These are phyloP conservation scores for Cybosia mesomella DNA, from an alignment of 2,888 invertebrate species.

Conservation along the genomic window DNA sequence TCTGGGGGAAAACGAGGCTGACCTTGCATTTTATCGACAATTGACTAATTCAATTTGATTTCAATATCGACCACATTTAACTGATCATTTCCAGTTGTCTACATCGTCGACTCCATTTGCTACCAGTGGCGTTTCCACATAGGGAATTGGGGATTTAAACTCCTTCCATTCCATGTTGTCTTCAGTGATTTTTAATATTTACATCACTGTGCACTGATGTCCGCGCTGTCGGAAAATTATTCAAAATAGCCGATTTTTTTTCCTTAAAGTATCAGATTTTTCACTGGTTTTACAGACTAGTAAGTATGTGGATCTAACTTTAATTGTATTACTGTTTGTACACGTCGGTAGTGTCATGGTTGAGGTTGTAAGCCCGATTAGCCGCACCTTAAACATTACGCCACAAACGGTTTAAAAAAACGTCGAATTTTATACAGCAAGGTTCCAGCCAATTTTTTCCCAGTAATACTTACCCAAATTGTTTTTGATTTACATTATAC, in stretches of 20 bases:
- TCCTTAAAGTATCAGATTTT: too few species aligned
- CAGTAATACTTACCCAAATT: constrained; percentile 45
- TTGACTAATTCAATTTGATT: background rate
- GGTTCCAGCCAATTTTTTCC: constrained; percentile 27
- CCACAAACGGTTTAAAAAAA: background rate
- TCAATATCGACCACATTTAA: background rate
- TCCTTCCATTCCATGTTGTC: too few species aligned
- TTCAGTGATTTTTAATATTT: background rate
- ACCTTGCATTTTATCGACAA: constrained; percentile 21
- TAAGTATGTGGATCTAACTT: too few species aligned
- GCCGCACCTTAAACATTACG: background rate
- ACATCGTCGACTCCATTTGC: background rate
- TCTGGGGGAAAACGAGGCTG: constrained; percentile 36
- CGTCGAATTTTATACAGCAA: constrained; percentile 24
- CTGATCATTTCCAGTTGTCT: background rate
- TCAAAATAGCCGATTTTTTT: background rate
- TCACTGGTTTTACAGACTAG: too few species aligned
- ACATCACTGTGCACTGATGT: background rate
- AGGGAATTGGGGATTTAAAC: background rate
- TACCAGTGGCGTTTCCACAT: background rate
- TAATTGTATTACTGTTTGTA: too few species aligned
- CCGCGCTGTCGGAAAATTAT: background rate
- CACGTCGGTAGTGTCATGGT: too few species aligned
- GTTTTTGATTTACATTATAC: constrained; percentile 60
- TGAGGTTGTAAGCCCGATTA: too few species aligned